Evolutionary conservation across 2,888 invertebrate genomes (phyloP).

Genomic region (Tromatobia lineatoria): DNA sequence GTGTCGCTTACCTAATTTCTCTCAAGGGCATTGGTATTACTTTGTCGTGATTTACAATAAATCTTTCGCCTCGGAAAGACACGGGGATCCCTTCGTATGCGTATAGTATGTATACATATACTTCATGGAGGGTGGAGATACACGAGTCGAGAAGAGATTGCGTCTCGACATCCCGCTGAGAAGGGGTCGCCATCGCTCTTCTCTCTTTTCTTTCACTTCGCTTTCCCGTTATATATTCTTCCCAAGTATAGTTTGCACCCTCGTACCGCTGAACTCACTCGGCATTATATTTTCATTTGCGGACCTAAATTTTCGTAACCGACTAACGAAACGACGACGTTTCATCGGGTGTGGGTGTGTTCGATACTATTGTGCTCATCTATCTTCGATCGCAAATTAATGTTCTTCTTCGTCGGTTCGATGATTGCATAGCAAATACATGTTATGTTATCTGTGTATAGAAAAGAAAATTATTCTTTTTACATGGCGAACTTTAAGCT

Average conservation of each 20-base stretch:
- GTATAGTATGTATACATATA: conserved; percentile 24
- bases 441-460: too few species aligned
- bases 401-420: not conserved
- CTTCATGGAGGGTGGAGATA: conserved; percentile 60
- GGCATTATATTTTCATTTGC: conserved; percentile 81
- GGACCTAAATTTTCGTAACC: conserved; percentile 68
- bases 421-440: conserved; percentile 10
- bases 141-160: conserved; percentile 79
- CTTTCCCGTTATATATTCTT: conserved; percentile 46
- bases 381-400: conserved; percentile 30
- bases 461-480: too few species aligned
- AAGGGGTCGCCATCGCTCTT: conserved; percentile 71
- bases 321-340: conserved; percentile 47
- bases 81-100: conserved; percentile 70
- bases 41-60: conserved; percentile 83
- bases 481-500: too few species aligned
- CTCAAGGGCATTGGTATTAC: conserved; percentile 74
- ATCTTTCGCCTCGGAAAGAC: conserved; percentile 82
- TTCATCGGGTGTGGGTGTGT: conserved; percentile 40
- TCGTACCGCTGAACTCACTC: conserved; percentile 50
- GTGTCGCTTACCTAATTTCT: conserved; percentile 59
- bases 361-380: conserved; percentile 42
- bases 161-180: conserved; percentile 82
- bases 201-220: conserved; percentile 28
- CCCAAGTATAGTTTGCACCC: conserved; percentile 59